A percentile compares a stretch with the other conserved stretches of the same genome.
Conservation (phyloP, 2,888 invertebrate species). For the Acanthosoma haemorrhoidale region DNA sequence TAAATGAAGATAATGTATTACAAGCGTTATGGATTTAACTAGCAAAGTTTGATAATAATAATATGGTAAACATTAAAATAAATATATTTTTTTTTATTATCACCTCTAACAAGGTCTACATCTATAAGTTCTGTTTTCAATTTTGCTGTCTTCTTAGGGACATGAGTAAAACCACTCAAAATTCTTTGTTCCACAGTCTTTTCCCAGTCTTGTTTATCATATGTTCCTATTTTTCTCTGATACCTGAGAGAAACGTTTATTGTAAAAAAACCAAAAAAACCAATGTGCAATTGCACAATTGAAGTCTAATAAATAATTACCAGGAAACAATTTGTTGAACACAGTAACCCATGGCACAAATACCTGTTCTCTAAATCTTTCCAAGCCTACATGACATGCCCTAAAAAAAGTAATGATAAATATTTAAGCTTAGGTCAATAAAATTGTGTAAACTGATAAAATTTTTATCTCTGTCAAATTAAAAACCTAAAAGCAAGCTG, state of each 20-base stretch:
- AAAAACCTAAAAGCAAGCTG: too few species aligned
- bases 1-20: too few species aligned
- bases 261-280: not conserved
- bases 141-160: slow-evolving; percentile 70
- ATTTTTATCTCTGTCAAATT: too few species aligned
- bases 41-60: too few species aligned
- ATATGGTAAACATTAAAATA: not conserved
- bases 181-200: slow-evolving; percentile 89
- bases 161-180: slow-evolving; percentile 74
- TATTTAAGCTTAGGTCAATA: not conserved
- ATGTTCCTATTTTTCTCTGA: slow-evolving; percentile 92
- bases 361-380: slow-evolving; percentile 1
- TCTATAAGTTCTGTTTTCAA: slow-evolving; percentile 90
- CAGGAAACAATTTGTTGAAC: slow-evolving; percentile 43
- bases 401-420: slow-evolving; percentile 21
- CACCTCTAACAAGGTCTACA: slow-evolving; percentile 92
- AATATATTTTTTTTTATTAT: slow-evolving; percentile 23
- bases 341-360: slow-evolving; percentile 41
- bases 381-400: slow-evolving; percentile 35
- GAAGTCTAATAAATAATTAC: slow-evolving; percentile 34
- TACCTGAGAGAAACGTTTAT: slow-evolving; percentile 57
- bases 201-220: slow-evolving; percentile 97
- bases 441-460: not conserved
- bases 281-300: not conserved
- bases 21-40: too few species aligned